Evolutionary conservation across 2,888 invertebrate species (phyloP).

Genomic region (Ophion ventricosus): DNA sequence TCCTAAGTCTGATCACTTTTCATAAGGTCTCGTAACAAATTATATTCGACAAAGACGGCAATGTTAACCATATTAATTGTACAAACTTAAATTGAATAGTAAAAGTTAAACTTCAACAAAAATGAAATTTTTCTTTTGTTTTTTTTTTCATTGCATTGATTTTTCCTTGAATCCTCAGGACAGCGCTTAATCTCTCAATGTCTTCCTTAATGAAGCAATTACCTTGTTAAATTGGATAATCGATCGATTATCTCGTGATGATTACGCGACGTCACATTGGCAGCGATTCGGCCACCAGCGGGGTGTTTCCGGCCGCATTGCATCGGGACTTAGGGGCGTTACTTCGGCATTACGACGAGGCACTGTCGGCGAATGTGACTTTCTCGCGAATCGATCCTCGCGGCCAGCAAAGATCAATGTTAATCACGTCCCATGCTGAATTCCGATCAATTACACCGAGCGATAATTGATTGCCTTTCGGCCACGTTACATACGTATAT

Average conservation of each 20-base stretch:
- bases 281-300: slow-evolving; percentile 30
- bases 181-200: neutral
- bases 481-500: slow-evolving; percentile 16
- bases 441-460: slow-evolving; percentile 64
- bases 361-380: slow-evolving; percentile 35
- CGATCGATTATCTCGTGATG: slow-evolving; percentile 14
- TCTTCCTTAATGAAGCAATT: neutral
- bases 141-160: neutral
- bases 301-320: slow-evolving; percentile 20
- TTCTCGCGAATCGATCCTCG: slow-evolving; percentile 47
- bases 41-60: too few relatives aligned
- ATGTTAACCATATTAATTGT: too few relatives aligned
- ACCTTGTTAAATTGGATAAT: slow-evolving; percentile 18
- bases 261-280: slow-evolving; percentile 11
- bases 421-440: slow-evolving; percentile 60
- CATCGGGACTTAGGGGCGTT: slow-evolving; percentile 14
- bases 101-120: too few relatives aligned
- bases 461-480: slow-evolving; percentile 61
- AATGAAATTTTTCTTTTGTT: too few relatives aligned
- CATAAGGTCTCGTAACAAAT: too few relatives aligned
- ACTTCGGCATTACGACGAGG: slow-evolving; percentile 42
- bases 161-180: neutral
- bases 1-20: too few relatives aligned
- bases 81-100: too few relatives aligned
- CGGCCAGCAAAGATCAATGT: slow-evolving; percentile 61